Conservation (phyloP, 2,888 invertebrate genomes). For the Eueremaeus valkanovi region DNA sequence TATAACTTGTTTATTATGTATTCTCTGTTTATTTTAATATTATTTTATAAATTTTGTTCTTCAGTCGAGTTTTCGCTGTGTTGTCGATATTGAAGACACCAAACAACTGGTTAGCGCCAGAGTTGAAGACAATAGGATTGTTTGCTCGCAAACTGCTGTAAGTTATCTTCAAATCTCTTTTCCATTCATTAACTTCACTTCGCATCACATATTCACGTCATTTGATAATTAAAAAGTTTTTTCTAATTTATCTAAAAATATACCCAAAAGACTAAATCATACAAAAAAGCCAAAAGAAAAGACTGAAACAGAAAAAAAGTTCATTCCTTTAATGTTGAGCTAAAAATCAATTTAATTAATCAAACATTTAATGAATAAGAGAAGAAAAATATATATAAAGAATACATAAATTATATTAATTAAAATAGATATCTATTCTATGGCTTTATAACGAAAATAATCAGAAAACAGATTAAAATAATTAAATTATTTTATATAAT, state of each 20-base stretch:
- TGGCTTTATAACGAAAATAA: not conserved
- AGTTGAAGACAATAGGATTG: constrained; percentile 69
- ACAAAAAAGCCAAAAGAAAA: no score
- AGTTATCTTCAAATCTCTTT: no score
- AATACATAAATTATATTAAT: not conserved
- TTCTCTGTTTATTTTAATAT: not conserved
- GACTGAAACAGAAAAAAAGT: no score
- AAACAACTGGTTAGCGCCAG: constrained; percentile 82
- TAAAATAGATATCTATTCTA: not conserved
- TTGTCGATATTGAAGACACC: constrained; percentile 81
- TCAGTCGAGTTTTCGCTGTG: constrained; percentile 77
- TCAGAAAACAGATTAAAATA: no score
- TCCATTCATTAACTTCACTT: no score
- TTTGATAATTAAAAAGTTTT: no score
- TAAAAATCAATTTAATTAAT: constrained; percentile 1
- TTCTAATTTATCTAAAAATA: not conserved
- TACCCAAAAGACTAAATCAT: not conserved
- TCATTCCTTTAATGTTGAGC: no score
- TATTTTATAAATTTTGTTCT: not conserved
- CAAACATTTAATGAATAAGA: not conserved
- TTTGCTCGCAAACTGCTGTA: constrained; percentile 81
- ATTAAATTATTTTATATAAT: no score
- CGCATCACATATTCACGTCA: no score
- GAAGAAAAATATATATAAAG: not conserved
- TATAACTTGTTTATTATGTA: not conserved